Conservation (phyloP, 2,797 vertebrate genomes). For the Microchirus variegatus region DNA sequence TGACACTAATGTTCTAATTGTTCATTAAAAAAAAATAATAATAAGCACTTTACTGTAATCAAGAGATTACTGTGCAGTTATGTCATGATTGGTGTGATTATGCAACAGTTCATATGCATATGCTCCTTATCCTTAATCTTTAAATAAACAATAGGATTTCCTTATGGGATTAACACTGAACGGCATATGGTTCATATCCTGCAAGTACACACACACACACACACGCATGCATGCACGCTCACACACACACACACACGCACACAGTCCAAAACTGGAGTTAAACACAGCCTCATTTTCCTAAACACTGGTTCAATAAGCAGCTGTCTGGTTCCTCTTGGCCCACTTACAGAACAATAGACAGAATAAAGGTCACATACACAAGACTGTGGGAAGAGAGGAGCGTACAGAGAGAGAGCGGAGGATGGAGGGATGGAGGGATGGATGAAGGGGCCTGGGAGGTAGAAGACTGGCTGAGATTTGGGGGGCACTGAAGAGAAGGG, state of each 20-base stretch:
- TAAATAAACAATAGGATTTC: slow-evolving; percentile 47
- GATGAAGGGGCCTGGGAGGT: slow-evolving; percentile 7
- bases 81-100: slow-evolving; percentile 37
- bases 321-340: slow-evolving; percentile 59
- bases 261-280: slow-evolving; percentile 12
- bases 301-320: slow-evolving; percentile 47
- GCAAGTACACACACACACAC: slow-evolving; percentile 9
- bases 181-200: slow-evolving; percentile 48
- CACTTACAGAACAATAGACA: slow-evolving; percentile 61
- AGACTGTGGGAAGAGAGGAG: slow-evolving; percentile 64
- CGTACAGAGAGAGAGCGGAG: slow-evolving; percentile 61
- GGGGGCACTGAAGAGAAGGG: neutral
- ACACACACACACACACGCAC: slow-evolving; percentile 7
- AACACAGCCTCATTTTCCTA: slow-evolving; percentile 29
- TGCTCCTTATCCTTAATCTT: slow-evolving; percentile 45
- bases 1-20: neutral
- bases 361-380: slow-evolving; percentile 55
- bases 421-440: slow-evolving; percentile 57
- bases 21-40: neutral
- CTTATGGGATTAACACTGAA: slow-evolving; percentile 44
- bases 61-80: slow-evolving; percentile 10
- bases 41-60: neutral
- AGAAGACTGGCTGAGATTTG: neutral
- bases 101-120: slow-evolving; percentile 39
- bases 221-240: slow-evolving; percentile 7